These are phyloP conservation scores for Falco rusticolus DNA, from an alignment of 2,797 vertebrate genomes.

Conservation along the genomic window DNA sequence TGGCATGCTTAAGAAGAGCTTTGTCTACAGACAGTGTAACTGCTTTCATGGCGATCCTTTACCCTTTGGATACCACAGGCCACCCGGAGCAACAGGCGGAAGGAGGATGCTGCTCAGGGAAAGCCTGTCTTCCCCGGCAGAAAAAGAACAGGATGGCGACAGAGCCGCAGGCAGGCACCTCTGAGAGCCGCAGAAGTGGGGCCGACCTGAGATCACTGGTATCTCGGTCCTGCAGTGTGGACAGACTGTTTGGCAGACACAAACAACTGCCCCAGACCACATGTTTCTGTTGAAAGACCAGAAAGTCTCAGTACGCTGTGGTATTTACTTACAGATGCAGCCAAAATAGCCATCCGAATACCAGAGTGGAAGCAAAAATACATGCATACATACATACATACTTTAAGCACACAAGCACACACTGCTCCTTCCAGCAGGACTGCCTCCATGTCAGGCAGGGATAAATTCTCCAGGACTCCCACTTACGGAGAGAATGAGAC, in stretches of 20 bases:
- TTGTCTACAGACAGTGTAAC: not conserved
- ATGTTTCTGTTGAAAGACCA: not conserved
- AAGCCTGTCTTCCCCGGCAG: not conserved
- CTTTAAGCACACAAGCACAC: not conserved
- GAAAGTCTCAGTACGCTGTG: not conserved
- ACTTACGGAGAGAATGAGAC: not conserved
- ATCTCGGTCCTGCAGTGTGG: rapidly evolving
- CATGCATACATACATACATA: not conserved
- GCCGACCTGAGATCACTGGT: not conserved
- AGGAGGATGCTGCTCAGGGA: not conserved
- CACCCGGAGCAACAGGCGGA: rapidly evolving
- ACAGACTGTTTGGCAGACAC: not conserved
- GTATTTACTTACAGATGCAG: constrained; percentile 44
- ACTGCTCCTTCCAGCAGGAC: not conserved
- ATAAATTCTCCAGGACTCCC: not conserved
- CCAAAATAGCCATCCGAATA: constrained; percentile 43
- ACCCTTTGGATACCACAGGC: not conserved
- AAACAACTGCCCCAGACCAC: not conserved
- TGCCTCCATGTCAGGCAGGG: not conserved
- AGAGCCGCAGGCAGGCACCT: not conserved
- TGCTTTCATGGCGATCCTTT: not conserved
- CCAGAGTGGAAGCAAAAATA: constrained; percentile 21
- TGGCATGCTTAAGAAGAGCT: not conserved
- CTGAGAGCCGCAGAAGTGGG: too few relatives aligned
- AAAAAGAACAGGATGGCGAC: not conserved